These are phyloP conservation scores for Acrossocheilus wenchowensis DNA, from an alignment of 2,797 vertebrate species.

Conservation along the genomic window DNA sequence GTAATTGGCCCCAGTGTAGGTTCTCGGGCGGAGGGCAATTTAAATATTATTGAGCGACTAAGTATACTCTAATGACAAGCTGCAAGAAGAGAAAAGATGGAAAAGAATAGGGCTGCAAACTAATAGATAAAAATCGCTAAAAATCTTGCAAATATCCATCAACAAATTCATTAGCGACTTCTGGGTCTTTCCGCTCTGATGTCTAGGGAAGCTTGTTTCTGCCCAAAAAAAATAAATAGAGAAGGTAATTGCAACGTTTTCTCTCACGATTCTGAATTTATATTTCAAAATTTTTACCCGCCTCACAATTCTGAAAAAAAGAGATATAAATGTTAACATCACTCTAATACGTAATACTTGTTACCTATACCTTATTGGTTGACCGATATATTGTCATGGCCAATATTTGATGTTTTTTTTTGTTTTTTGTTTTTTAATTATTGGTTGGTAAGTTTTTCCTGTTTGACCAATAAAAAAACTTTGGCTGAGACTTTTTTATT, in stretches of 20 bases:
- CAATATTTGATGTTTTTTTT: no score
- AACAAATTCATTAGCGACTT: not conserved
- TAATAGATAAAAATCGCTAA: not conserved
- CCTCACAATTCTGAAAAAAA: not conserved
- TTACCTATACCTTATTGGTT: not conserved
- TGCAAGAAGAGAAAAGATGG: conserved; percentile 15
- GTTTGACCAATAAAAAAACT: not conserved
- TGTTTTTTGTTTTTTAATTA: not conserved
- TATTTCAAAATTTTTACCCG: not conserved
- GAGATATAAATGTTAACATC: not conserved
- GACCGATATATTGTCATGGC: not conserved
- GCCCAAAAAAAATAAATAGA: not conserved
- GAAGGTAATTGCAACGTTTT: not conserved
- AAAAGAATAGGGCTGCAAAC: conserved; percentile 18
- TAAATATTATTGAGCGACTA: conserved; percentile 51
- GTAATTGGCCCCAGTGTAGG: conserved; percentile 45
- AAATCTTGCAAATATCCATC: not conserved
- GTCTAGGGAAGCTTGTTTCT: not conserved
- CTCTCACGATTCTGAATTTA: not conserved
- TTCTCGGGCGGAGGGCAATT: conserved; percentile 42
- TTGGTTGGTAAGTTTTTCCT: not conserved
- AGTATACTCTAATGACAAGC: conserved; percentile 40
- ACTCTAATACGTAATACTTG: not conserved
- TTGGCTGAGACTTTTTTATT: no score
- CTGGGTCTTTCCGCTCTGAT: not conserved